Percentiles rank a stretch among this genome's conserved stretches.
phyloP scores from a whole-genome alignment of 2,888 invertebrate species.

The Sipha maydis region DNA sequence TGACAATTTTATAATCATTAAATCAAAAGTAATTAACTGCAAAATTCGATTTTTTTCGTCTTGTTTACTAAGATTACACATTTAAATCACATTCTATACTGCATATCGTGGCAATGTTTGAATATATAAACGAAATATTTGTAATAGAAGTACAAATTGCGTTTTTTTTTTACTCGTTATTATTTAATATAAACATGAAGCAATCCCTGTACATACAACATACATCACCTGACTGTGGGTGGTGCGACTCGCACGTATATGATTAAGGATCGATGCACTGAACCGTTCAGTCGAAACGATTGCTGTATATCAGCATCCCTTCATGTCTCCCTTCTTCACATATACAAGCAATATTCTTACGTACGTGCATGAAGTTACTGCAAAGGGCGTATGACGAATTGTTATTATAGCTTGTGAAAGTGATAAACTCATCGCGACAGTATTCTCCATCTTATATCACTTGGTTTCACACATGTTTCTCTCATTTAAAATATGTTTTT shows the following conservation, averaged over 20 bases:
- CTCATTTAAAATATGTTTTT: no score
- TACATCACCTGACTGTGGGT: not conserved
- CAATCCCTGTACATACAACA: not conserved
- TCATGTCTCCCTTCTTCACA: not conserved
- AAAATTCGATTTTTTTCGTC: not conserved
- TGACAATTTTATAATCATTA: not conserved
- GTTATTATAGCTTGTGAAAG: not conserved
- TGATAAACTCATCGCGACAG: not conserved
- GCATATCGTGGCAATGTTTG: no score
- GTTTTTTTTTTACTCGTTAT: not conserved
- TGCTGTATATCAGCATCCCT: not conserved
- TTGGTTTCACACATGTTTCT: no score
- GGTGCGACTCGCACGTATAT: not conserved
- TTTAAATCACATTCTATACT: no score
- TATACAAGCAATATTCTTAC: not conserved
- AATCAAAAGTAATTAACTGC: not conserved
- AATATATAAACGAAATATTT: not conserved
- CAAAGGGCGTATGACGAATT: not conserved
- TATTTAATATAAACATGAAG: not conserved
- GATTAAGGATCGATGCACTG: not conserved
- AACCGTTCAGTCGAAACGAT: slow-evolving; percentile 25
- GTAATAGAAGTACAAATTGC: not conserved
- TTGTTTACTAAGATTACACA: no score
- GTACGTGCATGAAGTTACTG: not conserved
- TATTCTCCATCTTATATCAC: not conserved